phyloP scores from a whole-genome alignment of 2,888 invertebrate genomes.

The Pharmacophagus antenor region DNA sequence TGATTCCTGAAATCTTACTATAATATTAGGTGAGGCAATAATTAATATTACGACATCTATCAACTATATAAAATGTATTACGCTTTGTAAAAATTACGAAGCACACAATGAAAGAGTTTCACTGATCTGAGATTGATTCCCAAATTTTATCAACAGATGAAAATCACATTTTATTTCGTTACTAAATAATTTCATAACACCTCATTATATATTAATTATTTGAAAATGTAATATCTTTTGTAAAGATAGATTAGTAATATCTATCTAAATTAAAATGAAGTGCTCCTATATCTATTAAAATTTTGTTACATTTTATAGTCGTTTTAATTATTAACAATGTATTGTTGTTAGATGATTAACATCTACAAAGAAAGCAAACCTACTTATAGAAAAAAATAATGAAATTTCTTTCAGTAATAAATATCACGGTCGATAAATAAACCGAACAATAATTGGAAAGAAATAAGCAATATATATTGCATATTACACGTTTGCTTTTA shows the following conservation, averaged over 20 bases:
- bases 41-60: no score
- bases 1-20: not conserved
- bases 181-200: no score
- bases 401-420: constrained; percentile 20
- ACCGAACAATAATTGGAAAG: not conserved
- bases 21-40: no score
- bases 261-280: no score
- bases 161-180: no score
- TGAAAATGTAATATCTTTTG: no score
- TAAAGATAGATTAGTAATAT: no score
- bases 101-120: no score
- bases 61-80: not conserved
- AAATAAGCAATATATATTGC: constrained; percentile 2
- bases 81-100: not conserved
- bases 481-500: not conserved
- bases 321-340: not conserved
- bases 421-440: constrained; percentile 11
- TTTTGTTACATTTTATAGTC: not conserved
- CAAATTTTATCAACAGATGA: no score
- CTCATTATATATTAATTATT: no score
- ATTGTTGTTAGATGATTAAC: constrained; percentile 6
- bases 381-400: constrained; percentile 26
- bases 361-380: not conserved
- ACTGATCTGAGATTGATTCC: no score
- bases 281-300: no score